These are phyloP conservation scores for Apantesis nais DNA, from an alignment of 2,888 invertebrate species.

Conservation along the genomic window DNA sequence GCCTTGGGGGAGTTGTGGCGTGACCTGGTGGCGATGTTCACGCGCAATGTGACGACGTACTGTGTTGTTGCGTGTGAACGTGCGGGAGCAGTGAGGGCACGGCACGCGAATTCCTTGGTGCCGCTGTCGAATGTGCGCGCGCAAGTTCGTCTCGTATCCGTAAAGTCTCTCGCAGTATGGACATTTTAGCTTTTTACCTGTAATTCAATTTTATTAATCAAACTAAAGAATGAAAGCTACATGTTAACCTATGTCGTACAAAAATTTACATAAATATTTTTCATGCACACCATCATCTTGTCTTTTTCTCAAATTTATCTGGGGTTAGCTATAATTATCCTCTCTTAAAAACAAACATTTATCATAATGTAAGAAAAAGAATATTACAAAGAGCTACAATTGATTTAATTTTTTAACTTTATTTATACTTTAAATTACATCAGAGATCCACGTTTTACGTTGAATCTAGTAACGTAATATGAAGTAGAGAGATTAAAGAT, in stretches of 20 bases:
- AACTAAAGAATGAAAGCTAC: neutral
- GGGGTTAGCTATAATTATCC: too few species aligned
- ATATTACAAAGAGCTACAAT: neutral
- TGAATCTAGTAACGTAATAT: too few species aligned
- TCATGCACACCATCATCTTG: neutral
- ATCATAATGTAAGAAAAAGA: neutral
- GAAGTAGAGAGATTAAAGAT: neutral
- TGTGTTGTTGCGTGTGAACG: conserved; percentile 96
- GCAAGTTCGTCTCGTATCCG: conserved; percentile 96
- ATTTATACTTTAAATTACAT: neutral
- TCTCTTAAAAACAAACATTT: neutral
- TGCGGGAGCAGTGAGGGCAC: conserved; percentile 95
- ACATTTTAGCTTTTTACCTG: conserved; percentile 96
- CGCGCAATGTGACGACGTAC: conserved; percentile 96
- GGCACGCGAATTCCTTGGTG: conserved; percentile 97
- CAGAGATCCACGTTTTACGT: too few species aligned
- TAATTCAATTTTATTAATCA: conserved; percentile 48
- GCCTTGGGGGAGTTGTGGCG: conserved; percentile 87
- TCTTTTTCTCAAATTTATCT: too few species aligned
- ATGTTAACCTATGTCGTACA: neutral
- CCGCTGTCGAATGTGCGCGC: conserved; percentile 95
- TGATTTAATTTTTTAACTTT: neutral
- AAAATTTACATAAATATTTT: neutral
- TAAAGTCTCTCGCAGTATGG: conserved; percentile 96
- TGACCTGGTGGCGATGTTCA: conserved; percentile 93